Evolutionary conservation across 2,797 vertebrate genomes (phyloP).

Genomic region (Oreonectes daqikongensis): DNA sequence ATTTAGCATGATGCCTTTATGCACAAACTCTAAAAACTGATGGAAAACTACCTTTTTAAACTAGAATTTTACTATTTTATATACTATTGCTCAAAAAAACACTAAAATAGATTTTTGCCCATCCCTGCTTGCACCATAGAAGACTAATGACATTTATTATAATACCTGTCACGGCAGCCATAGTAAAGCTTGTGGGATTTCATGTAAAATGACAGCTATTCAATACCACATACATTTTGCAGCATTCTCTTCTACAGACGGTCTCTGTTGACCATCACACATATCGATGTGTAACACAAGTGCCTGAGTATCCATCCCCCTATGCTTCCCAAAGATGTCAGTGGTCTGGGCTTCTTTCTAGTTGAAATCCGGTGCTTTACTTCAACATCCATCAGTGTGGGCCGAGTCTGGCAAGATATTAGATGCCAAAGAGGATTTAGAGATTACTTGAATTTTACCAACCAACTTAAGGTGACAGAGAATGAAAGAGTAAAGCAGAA

Average conservation of each 20-base stretch:
- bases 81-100: neutral
- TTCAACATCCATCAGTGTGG: neutral
- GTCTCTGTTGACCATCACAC: constrained; percentile 2
- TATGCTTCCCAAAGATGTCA: neutral
- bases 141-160: neutral
- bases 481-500: neutral
- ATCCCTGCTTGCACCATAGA: neutral
- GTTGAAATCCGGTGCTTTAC: neutral
- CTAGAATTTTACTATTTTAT: neutral
- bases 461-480: constrained; percentile 10
- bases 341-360: neutral
- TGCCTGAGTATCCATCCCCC: neutral
- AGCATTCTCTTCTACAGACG: neutral
- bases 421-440: neutral
- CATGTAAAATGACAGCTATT: constrained; percentile 9
- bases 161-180: neutral
- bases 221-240: constrained; percentile 3
- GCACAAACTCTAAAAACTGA: no score
- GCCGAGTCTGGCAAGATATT: constrained; percentile 14
- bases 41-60: neutral
- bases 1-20: no score
- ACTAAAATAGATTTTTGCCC: neutral
- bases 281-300: constrained; percentile 3
- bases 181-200: neutral
- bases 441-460: constrained; percentile 11